phyloP scores from a whole-genome alignment of 2,888 invertebrate species.

The Pinctada fucata region DNA sequence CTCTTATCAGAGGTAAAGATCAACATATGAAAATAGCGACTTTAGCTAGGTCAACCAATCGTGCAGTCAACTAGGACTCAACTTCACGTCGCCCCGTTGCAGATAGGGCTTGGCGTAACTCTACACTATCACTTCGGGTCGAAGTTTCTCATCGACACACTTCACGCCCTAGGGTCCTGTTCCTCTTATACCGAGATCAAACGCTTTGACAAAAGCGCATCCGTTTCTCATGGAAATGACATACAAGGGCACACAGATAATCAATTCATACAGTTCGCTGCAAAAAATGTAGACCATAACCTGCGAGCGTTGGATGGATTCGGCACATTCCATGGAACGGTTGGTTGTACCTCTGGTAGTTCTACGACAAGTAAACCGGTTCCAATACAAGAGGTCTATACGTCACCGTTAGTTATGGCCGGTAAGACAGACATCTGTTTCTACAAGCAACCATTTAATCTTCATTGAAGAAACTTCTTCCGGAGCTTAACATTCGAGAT shows the following conservation, averaged over 20 bases:
- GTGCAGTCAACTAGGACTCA: conserved; percentile 46
- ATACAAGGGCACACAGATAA: neutral
- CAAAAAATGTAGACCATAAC: too few species aligned
- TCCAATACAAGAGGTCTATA: too few species aligned
- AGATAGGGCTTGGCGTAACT: conserved; percentile 51
- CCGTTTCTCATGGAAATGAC: too few species aligned
- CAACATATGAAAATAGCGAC: conserved; percentile 38
- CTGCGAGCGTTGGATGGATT: too few species aligned
- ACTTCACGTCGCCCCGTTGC: conserved; percentile 46
- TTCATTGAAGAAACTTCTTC: neutral
- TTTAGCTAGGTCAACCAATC: conserved; percentile 46
- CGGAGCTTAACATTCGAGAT: neutral
- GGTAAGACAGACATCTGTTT: neutral
- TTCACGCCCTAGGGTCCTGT: conserved; percentile 51
- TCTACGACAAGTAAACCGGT: too few species aligned
- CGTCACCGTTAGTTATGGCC: neutral
- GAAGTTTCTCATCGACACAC: conserved; percentile 53
- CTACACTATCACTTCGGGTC: conserved; percentile 51
- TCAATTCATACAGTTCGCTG: neutral
- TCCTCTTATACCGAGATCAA: conserved; percentile 49
- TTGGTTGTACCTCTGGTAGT: too few species aligned
- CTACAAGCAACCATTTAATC: neutral
- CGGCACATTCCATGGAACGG: too few species aligned
- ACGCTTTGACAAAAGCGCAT: conserved; percentile 41
- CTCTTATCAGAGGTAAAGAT: conserved; percentile 38